A percentile compares a stretch with the other conserved stretches of the same genome.
Conservation (phyloP, 2,113 vertebrate species). For the Uropsilus gracilis region DNA sequence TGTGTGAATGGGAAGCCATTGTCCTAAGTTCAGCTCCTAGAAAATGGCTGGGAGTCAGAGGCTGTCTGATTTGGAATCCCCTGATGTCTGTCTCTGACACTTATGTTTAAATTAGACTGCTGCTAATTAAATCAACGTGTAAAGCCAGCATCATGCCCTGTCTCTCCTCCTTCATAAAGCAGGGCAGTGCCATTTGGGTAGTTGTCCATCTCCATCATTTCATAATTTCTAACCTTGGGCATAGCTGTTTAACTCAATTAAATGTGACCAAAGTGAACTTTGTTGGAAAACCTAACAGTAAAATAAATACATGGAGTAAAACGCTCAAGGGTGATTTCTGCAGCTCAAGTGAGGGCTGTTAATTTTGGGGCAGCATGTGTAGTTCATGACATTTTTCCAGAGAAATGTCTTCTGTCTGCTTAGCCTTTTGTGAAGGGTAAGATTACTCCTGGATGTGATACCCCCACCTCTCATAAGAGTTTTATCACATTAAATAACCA, state of each 20-base stretch:
- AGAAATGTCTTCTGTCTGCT: background rate
- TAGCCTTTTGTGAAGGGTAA: background rate
- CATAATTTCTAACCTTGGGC: constrained; percentile 79
- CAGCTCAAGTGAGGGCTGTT: constrained; percentile 46
- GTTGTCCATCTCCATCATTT: constrained; percentile 73
- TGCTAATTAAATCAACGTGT: constrained; percentile 79
- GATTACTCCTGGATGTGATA: background rate
- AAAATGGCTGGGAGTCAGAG: constrained; percentile 70
- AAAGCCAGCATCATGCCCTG: constrained; percentile 55
- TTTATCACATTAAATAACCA: background rate
- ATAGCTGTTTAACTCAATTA: constrained; percentile 78
- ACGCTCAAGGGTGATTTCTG: constrained; percentile 51
- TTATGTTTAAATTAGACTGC: constrained; percentile 76
- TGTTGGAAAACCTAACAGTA: constrained; percentile 58
- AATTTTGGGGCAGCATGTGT: background rate
- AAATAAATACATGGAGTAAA: constrained; percentile 67
- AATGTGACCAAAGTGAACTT: constrained; percentile 74
- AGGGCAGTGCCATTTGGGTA: constrained; percentile 58
- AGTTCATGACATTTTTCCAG: background rate
- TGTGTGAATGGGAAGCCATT: constrained; percentile 39
- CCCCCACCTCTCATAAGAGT: background rate
- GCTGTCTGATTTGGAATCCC: constrained; percentile 72
- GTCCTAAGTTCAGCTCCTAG: constrained; percentile 34
- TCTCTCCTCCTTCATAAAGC: constrained; percentile 67
- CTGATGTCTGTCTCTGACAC: constrained; percentile 81